Evolutionary conservation across 2,888 invertebrate species (phyloP), one percentile per base, ranked within the genome.

Genomic region (Drosophila neutralis): DNA sequence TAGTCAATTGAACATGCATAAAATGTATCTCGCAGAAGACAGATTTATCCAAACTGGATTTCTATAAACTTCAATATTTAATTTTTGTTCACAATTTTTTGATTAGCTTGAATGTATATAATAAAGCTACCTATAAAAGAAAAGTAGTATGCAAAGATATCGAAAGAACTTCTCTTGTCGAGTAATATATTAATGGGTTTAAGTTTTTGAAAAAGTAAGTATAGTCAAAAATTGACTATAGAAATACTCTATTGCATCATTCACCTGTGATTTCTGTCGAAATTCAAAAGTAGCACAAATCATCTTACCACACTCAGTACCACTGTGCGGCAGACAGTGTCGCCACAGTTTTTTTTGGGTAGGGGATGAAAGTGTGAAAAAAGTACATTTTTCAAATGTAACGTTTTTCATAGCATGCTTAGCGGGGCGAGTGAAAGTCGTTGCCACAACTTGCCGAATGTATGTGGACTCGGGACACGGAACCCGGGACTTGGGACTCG

Each of bases 341-440:
- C 57, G 48, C 58, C 53, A 38, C 21, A 15, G 40, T 24, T 38
- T 31, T 24, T 35, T n/a, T 13, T n/a, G 36, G 45, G 63, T 11
- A 2, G 38, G 42, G 21, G 33, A 11, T 52, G 33, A 40, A n/a
- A 66, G 71, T 70, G 73, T 49, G 61, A 65, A 82, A 87, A 91
- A 91, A 91, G 89, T 87, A 88, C 70, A 91, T 91, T 91, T 91
- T 91, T 90, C 90, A 91, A 91, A 91, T 91, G 83, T 62, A 78
- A 73, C 71, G 64, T 78, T 90, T 83, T 85, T 67, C 69, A 78
- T 69, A 79, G 85, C 77, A 76, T 77, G 81, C 79, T 75, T 85
- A 77, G 73, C 73, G 73, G 83, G 80, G 76, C 80, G 82, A 82
- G 80, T 78, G 78, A 88, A 83, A 82, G 78, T 85, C 80, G 73